Percentiles rank a stretch among this genome's conserved stretches.
phyloP scores from a whole-genome alignment of 2,113 vertebrate species.

The Mustela lutreola region DNA sequence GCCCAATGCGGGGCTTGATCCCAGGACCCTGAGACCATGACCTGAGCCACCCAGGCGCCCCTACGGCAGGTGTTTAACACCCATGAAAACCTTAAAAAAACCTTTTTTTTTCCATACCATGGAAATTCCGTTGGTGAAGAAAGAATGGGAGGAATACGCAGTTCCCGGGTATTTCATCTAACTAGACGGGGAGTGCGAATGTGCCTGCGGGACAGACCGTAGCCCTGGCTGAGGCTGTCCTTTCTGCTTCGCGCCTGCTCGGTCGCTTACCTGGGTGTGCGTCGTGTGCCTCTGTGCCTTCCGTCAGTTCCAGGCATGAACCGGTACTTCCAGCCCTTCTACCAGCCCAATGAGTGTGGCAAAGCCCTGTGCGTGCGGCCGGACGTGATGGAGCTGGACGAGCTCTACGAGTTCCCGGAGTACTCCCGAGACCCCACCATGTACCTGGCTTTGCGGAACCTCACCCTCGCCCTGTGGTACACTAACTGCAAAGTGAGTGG shows the following conservation, averaged over 20 bases:
- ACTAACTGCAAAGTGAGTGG: slow-evolving; percentile 93
- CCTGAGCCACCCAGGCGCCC: too few relatives aligned
- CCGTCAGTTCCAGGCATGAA: slow-evolving; percentile 93
- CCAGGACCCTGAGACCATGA: too few relatives aligned
- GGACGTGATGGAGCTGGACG: slow-evolving; percentile 99
- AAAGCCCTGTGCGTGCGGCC: slow-evolving; percentile 98
- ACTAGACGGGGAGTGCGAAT: neutral
- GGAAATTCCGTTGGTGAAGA: neutral
- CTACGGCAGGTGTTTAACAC: neutral
- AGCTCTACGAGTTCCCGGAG: slow-evolving; percentile 99
- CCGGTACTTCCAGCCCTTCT: slow-evolving; percentile 98
- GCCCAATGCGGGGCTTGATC: too few relatives aligned
- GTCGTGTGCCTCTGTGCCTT: neutral
- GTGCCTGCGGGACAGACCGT: rapidly evolving
- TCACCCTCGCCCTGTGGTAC: slow-evolving; percentile 97
- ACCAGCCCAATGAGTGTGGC: slow-evolving; percentile 98
- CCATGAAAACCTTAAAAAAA: neutral
- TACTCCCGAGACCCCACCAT: slow-evolving; percentile 98
- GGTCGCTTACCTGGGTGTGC: neutral
- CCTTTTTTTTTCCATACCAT: neutral
- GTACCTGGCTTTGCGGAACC: slow-evolving; percentile 97
- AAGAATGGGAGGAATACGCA: neutral
- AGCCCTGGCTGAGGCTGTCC: too few relatives aligned
- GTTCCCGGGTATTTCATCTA: neutral
- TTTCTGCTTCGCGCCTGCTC: neutral